Evolutionary conservation across 2,113 vertebrate species (phyloP).

Genomic region (Nerophis lumbriciformis): DNA sequence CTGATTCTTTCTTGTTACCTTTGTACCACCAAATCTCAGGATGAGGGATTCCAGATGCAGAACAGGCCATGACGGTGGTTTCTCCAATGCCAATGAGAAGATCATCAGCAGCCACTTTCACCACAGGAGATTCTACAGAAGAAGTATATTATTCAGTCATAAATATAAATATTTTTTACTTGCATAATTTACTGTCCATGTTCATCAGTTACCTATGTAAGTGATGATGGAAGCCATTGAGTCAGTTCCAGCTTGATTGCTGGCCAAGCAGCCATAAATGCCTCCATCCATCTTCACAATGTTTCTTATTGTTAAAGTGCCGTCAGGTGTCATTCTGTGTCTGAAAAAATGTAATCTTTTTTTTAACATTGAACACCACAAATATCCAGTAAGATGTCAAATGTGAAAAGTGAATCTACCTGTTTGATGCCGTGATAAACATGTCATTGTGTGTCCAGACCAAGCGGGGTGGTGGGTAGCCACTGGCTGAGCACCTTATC

Average conservation of each 20-base stretch:
- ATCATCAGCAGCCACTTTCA: slow-evolving; percentile 76
- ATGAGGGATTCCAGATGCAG: slow-evolving; percentile 80
- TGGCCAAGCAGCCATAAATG: slow-evolving; percentile 86
- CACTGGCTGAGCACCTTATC: slow-evolving; percentile 82
- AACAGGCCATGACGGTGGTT: slow-evolving; percentile 84
- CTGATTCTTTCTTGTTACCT: slow-evolving; percentile 70
- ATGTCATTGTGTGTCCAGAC: slow-evolving; percentile 88
- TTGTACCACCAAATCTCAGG: slow-evolving; percentile 92
- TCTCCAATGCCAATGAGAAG: slow-evolving; percentile 84
- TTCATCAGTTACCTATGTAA: slow-evolving; percentile 76
- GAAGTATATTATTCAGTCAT: background rate
- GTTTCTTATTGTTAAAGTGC: slow-evolving; percentile 81
- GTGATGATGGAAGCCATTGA: slow-evolving; percentile 75
- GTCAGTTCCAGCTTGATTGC: slow-evolving; percentile 86
- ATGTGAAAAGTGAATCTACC: slow-evolving; percentile 57
- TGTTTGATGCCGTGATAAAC: slow-evolving; percentile 83
- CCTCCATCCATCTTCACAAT: slow-evolving; percentile 79
- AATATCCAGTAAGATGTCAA: background rate
- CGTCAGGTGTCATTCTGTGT: slow-evolving; percentile 80
- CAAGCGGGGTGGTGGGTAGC: slow-evolving; percentile 81
- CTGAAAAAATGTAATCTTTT: slow-evolving; percentile 54
- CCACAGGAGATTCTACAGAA: slow-evolving; percentile 77
- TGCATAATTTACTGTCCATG: background rate
- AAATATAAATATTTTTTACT: background rate
- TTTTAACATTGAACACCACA: background rate